Conservation (phyloP, 2,113 vertebrate genomes). For the Gobio gobio region DNA sequence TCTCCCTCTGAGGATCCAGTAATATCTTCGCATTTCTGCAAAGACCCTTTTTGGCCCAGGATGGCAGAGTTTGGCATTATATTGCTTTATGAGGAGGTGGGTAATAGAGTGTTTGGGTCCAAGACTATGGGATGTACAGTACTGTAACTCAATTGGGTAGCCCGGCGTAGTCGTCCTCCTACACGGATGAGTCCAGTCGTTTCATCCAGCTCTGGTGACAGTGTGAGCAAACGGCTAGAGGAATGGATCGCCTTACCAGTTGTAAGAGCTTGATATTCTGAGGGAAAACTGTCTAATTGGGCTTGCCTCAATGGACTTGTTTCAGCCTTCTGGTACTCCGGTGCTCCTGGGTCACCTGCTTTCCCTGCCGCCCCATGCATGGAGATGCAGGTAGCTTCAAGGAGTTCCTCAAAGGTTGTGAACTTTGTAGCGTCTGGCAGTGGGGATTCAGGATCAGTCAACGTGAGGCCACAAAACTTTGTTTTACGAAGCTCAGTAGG, state of each 20-base stretch:
- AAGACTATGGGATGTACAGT: slow-evolving; percentile 22
- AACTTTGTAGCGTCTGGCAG: background rate
- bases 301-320: background rate
- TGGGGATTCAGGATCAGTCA: background rate
- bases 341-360: background rate
- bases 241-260: background rate
- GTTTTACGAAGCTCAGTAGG: background rate
- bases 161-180: background rate
- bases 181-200: background rate
- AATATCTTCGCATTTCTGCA: background rate
- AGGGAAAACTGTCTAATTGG: slow-evolving; percentile 4
- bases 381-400: background rate
- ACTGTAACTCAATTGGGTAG: background rate
- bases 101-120: slow-evolving; percentile 29
- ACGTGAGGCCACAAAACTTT: background rate
- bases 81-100: slow-evolving; percentile 6
- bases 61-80: background rate
- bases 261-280: background rate
- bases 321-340: slow-evolving; percentile 7
- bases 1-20: background rate
- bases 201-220: slow-evolving; percentile 26
- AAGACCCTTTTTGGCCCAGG: background rate
- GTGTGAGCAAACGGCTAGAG: background rate
- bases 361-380: background rate
- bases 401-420: background rate